Conservation (phyloP, 2,797 vertebrate genomes). For the Falco novaeseelandiae region DNA sequence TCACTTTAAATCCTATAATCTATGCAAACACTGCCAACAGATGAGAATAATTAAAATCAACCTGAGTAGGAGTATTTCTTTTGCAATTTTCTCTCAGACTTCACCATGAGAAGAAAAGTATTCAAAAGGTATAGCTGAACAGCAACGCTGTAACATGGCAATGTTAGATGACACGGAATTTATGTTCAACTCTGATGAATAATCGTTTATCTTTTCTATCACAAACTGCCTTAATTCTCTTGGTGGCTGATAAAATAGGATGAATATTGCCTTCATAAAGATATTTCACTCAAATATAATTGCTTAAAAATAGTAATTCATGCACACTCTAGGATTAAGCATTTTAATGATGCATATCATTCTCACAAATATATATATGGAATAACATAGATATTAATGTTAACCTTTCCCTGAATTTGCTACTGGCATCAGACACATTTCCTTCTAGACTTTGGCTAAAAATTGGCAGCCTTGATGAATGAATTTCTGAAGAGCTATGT, state of each 20-base stretch:
- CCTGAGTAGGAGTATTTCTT: neutral
- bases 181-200: neutral
- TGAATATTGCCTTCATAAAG: neutral
- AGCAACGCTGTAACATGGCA: neutral
- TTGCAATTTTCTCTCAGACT: neutral
- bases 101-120: neutral
- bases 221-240: neutral
- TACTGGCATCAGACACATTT: neutral
- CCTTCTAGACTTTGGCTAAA: neutral
- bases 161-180: neutral
- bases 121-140: neutral
- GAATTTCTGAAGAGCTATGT: neutral
- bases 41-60: neutral
- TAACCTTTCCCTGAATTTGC: conserved; percentile 11
- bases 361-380: neutral
- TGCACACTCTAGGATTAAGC: neutral
- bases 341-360: neutral
- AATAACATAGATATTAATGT: neutral
- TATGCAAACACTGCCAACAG: neutral
- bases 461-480: neutral
- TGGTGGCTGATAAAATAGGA: neutral
- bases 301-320: neutral
- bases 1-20: neutral
- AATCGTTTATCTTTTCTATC: neutral
- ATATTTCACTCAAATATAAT: neutral